These are phyloP conservation scores for Helleia helle DNA, from an alignment of 2,888 invertebrate species.

Conservation along the genomic window DNA sequence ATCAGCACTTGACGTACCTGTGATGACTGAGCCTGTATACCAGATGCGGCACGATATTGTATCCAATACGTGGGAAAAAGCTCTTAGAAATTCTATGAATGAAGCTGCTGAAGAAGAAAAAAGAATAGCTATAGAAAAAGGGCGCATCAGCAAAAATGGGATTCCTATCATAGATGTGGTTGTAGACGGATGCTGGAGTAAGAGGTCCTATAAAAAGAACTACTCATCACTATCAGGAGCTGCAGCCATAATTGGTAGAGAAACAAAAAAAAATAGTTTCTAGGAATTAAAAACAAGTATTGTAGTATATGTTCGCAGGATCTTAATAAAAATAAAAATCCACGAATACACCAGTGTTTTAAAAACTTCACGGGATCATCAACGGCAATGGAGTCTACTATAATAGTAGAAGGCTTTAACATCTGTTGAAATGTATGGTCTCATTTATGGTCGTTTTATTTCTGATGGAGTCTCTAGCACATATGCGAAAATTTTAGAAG, in stretches of 20 bases:
- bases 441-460: no score
- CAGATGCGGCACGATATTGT: neutral
- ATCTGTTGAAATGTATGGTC: neutral
- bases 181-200: neutral
- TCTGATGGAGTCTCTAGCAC: neutral
- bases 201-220: no score
- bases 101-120: neutral
- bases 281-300: neutral
- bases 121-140: neutral
- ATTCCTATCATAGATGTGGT: neutral
- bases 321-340: neutral
- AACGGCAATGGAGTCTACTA: neutral
- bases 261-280: neutral
- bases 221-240: no score
- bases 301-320: neutral
- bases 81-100: neutral
- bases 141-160: neutral
- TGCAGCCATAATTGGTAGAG: neutral
- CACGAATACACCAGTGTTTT: neutral
- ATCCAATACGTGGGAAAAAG: neutral
- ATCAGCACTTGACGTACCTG: neutral
- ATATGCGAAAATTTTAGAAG: constrained; percentile 1
- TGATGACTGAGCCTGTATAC: neutral
- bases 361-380: neutral
- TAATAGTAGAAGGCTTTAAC: neutral